Conservation (phyloP, 2,888 invertebrate genomes). For the Cancer borealis region DNA sequence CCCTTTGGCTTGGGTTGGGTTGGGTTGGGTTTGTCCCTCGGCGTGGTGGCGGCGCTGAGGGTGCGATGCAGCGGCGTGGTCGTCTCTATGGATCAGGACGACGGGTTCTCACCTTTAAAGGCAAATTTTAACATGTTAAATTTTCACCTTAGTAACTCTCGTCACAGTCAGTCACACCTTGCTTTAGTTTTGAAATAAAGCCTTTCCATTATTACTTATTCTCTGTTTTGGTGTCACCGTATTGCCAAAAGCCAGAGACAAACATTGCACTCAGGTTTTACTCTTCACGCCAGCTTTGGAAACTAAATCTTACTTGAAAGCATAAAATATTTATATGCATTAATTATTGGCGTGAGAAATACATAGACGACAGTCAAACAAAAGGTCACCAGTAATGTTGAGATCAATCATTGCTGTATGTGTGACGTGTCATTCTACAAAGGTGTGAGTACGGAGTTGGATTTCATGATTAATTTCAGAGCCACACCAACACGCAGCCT, state of each 20-base stretch:
- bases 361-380: background rate
- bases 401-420: background rate
- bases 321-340: background rate
- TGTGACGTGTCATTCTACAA: background rate
- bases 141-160: background rate
- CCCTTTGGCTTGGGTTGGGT: background rate
- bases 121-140: background rate
- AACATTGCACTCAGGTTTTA: background rate
- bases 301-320: background rate
- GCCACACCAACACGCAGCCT: background rate
- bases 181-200: background rate
- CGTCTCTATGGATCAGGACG: background rate
- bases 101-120: background rate
- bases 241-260: background rate
- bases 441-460: background rate
- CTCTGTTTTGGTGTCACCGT: background rate
- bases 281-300: background rate
- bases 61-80: constrained; percentile 1
- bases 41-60: background rate
- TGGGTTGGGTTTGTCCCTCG: background rate
- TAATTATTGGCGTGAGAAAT: background rate
- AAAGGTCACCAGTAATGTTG: background rate
- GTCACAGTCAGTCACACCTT: background rate
- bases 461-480: background rate
- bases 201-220: background rate